Evolutionary conservation across 2,797 vertebrate species (phyloP).

Genomic region (Periparus ater): DNA sequence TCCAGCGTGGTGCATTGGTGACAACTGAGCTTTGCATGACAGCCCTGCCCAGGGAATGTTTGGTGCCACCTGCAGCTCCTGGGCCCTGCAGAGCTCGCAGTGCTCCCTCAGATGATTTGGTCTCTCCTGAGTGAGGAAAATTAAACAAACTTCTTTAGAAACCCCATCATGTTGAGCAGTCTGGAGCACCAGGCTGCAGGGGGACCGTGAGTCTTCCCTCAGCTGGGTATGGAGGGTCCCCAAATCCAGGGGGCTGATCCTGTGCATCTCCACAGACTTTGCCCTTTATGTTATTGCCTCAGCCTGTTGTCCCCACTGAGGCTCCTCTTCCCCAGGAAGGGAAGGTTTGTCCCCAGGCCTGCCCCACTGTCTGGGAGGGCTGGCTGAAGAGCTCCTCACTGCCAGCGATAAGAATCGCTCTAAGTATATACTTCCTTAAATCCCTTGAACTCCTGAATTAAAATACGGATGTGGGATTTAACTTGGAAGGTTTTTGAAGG

Average conservation of each 20-base stretch:
- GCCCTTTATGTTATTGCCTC: fast-evolving
- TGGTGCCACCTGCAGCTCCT: neutral
- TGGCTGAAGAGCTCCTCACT: neutral
- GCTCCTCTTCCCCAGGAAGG: neutral
- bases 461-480: conserved; percentile 44
- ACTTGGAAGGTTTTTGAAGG: conserved; percentile 1
- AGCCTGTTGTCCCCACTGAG: fast-evolving
- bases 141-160: neutral
- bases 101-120: fast-evolving
- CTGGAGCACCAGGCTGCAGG: neutral
- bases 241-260: neutral
- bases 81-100: neutral
- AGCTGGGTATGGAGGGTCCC: fast-evolving
- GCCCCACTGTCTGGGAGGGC: fast-evolving
- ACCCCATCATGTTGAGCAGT: neutral
- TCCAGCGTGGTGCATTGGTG: fast-evolving
- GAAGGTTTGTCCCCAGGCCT: neutral
- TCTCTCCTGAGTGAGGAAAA: neutral
- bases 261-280: neutral
- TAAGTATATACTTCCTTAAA: neutral
- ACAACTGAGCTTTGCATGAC: neutral
- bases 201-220: neutral
- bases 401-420: fast-evolving
- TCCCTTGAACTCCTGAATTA: conserved; percentile 20
- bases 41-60: neutral